These are phyloP conservation scores for Xanthorhoe spadicearia DNA, from an alignment of 2,888 invertebrate species.

Conservation along the genomic window DNA sequence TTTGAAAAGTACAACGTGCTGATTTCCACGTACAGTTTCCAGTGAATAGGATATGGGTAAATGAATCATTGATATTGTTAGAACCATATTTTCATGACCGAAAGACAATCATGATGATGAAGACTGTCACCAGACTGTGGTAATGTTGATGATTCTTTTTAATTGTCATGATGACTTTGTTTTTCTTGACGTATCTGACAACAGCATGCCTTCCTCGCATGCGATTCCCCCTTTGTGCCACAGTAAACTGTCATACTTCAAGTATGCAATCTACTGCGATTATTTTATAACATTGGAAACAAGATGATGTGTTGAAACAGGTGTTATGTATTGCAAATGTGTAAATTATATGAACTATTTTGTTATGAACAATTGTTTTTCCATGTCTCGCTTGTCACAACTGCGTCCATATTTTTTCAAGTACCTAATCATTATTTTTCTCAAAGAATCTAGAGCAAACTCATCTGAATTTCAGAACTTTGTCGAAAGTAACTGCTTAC, in stretches of 20 bases:
- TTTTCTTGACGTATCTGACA: too few species aligned
- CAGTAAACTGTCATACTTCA: neutral
- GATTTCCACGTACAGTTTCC: conserved; percentile 39
- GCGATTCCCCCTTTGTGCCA: neutral
- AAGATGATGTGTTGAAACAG: neutral
- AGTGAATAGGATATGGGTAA: conserved; percentile 19
- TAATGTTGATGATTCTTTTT: too few species aligned
- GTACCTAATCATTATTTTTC: too few species aligned
- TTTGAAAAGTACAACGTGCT: conserved; percentile 37
- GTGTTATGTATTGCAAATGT: neutral
- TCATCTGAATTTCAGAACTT: neutral
- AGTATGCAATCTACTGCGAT: neutral
- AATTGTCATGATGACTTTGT: too few species aligned
- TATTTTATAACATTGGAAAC: neutral
- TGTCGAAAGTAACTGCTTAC: conserved; percentile 1
- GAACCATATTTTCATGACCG: too few species aligned
- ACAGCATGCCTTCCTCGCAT: too few species aligned
- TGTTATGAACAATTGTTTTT: neutral
- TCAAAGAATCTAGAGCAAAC: neutral
- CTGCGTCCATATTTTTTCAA: neutral
- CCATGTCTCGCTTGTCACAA: neutral
- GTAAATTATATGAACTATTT: neutral
- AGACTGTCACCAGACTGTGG: too few species aligned
- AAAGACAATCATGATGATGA: too few species aligned
- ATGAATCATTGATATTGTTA: neutral